phyloP scores from a whole-genome alignment of 2,113 vertebrate species.

The Eonycteris spelaea region DNA sequence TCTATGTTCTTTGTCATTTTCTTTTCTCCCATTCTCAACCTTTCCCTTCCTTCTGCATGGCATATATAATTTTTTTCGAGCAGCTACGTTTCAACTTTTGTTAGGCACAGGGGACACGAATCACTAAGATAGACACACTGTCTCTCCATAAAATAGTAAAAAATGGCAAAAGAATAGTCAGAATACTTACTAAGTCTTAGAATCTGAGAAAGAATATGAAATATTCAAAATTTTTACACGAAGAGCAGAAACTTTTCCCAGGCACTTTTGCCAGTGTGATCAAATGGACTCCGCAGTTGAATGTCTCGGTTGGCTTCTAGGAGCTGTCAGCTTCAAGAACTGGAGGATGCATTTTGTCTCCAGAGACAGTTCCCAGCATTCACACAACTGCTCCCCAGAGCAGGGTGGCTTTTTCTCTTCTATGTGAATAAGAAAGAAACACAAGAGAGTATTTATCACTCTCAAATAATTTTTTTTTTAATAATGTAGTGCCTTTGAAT shows the following conservation, averaged over 20 bases:
- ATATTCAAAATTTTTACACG: not conserved
- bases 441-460: not conserved
- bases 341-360: not conserved
- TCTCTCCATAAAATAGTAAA: not conserved
- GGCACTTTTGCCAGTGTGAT: not conserved
- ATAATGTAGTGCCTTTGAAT: not conserved
- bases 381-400: not conserved
- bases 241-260: conserved; percentile 38
- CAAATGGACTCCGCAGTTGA: not conserved
- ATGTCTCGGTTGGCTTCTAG: not conserved
- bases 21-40: not conserved
- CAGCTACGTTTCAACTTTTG: not conserved
- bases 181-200: not conserved
- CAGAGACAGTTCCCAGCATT: not conserved
- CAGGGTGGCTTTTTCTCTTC: not conserved
- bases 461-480: not conserved
- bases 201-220: conserved; percentile 31
- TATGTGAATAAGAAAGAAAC: not conserved
- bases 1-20: not conserved
- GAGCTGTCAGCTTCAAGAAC: conserved; percentile 1
- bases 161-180: not conserved
- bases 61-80: not conserved
- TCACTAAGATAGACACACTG: not conserved
- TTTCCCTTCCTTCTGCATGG: not conserved
- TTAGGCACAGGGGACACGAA: not conserved